phyloP scores from a whole-genome alignment of 2,888 invertebrate species.

The Druceiella hillmani region DNA sequence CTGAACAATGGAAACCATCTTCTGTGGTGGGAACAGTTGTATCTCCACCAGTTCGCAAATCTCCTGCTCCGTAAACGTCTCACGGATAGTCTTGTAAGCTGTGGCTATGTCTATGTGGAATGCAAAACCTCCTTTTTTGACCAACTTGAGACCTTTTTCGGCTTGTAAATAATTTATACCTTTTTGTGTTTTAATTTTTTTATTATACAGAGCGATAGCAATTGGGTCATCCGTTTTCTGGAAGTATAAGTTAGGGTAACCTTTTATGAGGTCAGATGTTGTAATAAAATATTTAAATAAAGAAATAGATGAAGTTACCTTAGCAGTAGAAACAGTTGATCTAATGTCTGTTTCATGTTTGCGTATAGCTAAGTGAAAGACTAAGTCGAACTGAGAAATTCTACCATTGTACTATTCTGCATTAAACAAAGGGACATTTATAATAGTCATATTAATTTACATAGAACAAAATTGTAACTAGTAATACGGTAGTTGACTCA shows the following conservation, averaged over 20 bases:
- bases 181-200: slow-evolving; percentile 43
- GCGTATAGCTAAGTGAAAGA: too few species aligned
- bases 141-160: slow-evolving; percentile 51
- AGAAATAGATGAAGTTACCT: too few species aligned
- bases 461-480: too few species aligned
- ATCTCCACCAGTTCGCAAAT: slow-evolving; percentile 64
- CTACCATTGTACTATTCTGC: too few species aligned
- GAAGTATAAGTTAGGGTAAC: slow-evolving; percentile 17
- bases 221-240: slow-evolving; percentile 61
- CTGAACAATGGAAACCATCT: slow-evolving; percentile 49
- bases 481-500: too few species aligned
- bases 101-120: slow-evolving; percentile 63
- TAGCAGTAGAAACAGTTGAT: too few species aligned
- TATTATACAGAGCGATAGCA: slow-evolving; percentile 52
- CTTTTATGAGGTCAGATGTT: neutral
- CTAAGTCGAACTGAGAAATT: too few species aligned
- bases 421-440: too few species aligned
- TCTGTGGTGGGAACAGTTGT: slow-evolving; percentile 54
- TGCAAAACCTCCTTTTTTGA: slow-evolving; percentile 62
- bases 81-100: slow-evolving; percentile 62
- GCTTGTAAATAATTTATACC: slow-evolving; percentile 47
- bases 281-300: too few species aligned
- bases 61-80: slow-evolving; percentile 58
- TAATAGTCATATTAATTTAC: too few species aligned
- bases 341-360: too few species aligned